Evolutionary conservation across 1,140 invertebrate genomes (phyloP), one percentile per base, ranked within the genome.

Genomic region (Drosophila sp.): DNA sequence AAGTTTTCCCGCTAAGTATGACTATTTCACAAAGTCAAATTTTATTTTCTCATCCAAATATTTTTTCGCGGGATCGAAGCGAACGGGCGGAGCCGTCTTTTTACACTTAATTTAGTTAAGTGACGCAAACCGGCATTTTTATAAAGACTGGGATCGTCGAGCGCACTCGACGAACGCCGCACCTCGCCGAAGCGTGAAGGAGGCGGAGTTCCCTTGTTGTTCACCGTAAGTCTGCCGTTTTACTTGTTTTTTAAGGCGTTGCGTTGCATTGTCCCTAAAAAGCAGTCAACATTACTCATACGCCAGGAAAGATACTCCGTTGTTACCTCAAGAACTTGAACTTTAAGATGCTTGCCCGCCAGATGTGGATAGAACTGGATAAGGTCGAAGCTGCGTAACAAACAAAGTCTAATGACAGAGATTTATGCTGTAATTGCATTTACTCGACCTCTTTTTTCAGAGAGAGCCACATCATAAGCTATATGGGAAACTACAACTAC

Each of bases 351-450:
- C 41, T 64, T 45, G 41, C 34, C 27, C 41, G 27, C 25, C 29
- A 34, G 14, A 21, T 36, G 57, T 25, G 32, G 18, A 9, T 34
- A 13, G 34, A 41, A 21, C 16, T 29, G 18, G 40, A 29, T 56
- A 43, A 72, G 66, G 41, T 41, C 40, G 67, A 9, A 13, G 9
- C 69, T 67, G 74, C 34, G 57, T 74, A 77, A 81, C 81, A 84
- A 87, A 87, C 78, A 82, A 79, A 81, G 82, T 89, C 82, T 89
- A 86, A 86, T 89, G 83, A 86, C 83, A 82, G 83, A 83, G 82
- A 86, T 86, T 86, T 86, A 86, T 86, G 71, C 83, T 79, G 63
- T 86, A 89, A 89, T 86, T 86, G 83, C 82, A 89, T 86, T 89
- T 79, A 76, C 78, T 82, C 43, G 75, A 43, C 48, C 25, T 29